Base-by-base conservation (phyloP, 1,140 invertebrate genomes). In the Oryctes rhinoceros region DNA sequence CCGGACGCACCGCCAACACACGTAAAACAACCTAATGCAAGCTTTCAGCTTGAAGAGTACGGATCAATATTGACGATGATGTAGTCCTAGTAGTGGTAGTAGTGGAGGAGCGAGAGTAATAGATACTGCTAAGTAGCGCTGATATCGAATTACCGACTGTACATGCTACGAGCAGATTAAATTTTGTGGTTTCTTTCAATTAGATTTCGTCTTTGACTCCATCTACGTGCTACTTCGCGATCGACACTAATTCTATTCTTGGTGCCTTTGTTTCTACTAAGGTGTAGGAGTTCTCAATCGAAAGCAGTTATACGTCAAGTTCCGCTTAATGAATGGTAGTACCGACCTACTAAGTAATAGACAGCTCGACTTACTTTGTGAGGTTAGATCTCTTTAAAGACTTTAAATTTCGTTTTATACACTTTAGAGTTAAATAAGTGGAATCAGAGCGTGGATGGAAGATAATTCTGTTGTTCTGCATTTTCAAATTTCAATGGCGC, bases 151-250 rank as follows among this genome's bases (percentile, higher is more conserved):
- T 71, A 71, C 65, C 65, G 20, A 37, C 65, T 59, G n/a, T 59
- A n/a, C 65, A 37, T 71, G 24, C 9, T 71, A 71, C 35, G 35
- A 30, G 65, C 24, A 71, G 65, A 71, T 71, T 71, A 71, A 71
- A 71, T 71, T 71, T 71, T 71, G 65, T 35, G 65, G 65, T 71
- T 71, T 71, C 65, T 71, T 71, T 71, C 65, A 71, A 71, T 71
- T 71, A 71, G 65, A 71, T 71, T 71, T 71, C 65, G 65, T 37
- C 65, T 71, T 71, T 71, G 65, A 71, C 65, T 71, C 65, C 9
- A 71, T 71, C 65, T 71, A 10, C 9, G 24, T 37, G 65, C 65
- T 30, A 71, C 65, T 71, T 71, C 11, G 35, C 65, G 65, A 3
- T 71, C 65, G 15, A 35, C 65, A 35, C 24, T 71, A 71, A 71